A percentile compares a stretch with the other conserved stretches of the same genome.
phyloP scores from a whole-genome alignment of 2,797 vertebrate genomes.

The Pseudomugil gertrudae region DNA sequence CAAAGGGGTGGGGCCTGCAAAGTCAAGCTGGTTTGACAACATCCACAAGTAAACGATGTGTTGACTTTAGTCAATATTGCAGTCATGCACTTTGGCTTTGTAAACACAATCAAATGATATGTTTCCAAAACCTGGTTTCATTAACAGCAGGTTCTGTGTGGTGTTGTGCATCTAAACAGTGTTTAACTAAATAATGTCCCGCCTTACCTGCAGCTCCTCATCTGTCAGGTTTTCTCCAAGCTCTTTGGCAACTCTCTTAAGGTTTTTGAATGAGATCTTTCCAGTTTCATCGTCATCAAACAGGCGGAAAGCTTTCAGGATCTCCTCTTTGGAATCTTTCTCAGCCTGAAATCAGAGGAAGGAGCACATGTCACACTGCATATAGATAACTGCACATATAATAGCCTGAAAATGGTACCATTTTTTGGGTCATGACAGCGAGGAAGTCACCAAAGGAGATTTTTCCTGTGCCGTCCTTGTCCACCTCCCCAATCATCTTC shows the following conservation, averaged over 20 bases:
- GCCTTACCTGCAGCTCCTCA: constrained; percentile 91
- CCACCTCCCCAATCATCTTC: constrained; percentile 92
- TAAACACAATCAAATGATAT: background rate
- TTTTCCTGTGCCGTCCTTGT: constrained; percentile 92
- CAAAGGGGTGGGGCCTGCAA: background rate
- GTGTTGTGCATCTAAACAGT: background rate
- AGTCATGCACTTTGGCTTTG: background rate
- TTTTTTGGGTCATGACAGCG: constrained; percentile 92
- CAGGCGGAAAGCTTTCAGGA: constrained; percentile 94
- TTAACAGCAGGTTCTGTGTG: background rate
- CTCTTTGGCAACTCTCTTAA: constrained; percentile 92
- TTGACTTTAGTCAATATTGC: background rate
- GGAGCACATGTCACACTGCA: background rate
- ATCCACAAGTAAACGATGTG: background rate
- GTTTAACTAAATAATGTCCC: background rate
- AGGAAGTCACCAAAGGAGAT: constrained; percentile 91
- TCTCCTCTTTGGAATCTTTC: constrained; percentile 96
- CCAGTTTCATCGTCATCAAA: constrained; percentile 96
- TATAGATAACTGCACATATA: background rate
- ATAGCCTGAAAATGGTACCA: constrained; percentile 78
- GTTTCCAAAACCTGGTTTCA: background rate
- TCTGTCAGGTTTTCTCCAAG: constrained; percentile 94
- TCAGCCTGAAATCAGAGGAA: constrained; percentile 83
- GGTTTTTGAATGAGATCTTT: constrained; percentile 94
- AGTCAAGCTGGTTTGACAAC: background rate